Conservation (phyloP, 2,888 invertebrate species). For the Ischnus inquisitorius region DNA sequence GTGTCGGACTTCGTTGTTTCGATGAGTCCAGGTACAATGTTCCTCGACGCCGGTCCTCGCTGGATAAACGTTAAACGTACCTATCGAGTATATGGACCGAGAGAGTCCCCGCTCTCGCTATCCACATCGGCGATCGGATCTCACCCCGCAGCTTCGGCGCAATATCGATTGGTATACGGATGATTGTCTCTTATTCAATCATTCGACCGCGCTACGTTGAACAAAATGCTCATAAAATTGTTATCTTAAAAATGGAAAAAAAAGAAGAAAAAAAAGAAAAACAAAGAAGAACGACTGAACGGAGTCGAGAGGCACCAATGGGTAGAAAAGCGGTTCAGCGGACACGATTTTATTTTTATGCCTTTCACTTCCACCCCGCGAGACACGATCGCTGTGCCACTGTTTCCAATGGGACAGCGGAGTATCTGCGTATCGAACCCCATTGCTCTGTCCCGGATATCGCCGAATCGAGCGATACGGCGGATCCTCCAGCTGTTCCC, state of each 20-base stretch:
- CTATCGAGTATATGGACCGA: not conserved
- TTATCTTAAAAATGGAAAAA: not conserved
- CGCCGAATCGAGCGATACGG: not conserved
- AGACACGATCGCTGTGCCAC: not conserved
- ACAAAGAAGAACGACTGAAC: too few relatives aligned
- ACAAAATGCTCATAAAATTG: not conserved
- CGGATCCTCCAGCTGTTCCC: not conserved
- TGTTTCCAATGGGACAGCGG: not conserved
- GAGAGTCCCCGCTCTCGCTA: not conserved
- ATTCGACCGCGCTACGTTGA: constrained; percentile 5
- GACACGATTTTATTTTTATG: not conserved
- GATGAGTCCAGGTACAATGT: not conserved
- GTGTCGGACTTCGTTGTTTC: not conserved
- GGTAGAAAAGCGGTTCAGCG: not conserved
- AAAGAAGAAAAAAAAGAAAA: not conserved
- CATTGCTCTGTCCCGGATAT: not conserved
- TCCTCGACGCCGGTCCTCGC: not conserved
- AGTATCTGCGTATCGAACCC: not conserved
- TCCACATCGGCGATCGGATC: constrained; percentile 37
- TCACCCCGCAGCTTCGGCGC: constrained; percentile 11
- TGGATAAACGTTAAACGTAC: constrained; percentile 8
- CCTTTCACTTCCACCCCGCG: not conserved
- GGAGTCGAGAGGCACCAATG: not conserved
- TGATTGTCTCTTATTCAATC: constrained; percentile 19
- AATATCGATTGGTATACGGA: constrained; percentile 5